Evolutionary conservation across 2,113 vertebrate genomes (phyloP), one percentile per base, ranked within the genome.

Genomic region (Siniperca knerii): DNA sequence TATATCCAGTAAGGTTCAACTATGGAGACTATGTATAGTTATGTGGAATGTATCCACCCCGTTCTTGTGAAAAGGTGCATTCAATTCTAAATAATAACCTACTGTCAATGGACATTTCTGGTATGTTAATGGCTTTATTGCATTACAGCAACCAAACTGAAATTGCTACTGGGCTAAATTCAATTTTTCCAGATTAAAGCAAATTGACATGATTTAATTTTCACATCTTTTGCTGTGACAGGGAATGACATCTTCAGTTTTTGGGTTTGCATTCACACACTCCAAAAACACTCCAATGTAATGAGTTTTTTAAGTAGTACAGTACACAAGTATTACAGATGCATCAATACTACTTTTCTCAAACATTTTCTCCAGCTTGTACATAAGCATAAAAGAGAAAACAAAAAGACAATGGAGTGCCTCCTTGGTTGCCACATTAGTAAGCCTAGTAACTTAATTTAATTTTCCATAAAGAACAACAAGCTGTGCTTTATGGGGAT

Each of bases 101-200:
- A 16, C 72, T 89, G 80, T 91, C 64, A 42, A 20, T 35, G 52
- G 75, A 66, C 61, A 82, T 77, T 85, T 85, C 69, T 88, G 88
- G 85, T 90, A 91, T 93, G 87, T 90, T 93, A 94, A 95, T 90
- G 58, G 65, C 40, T 88, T 94, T 87, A 95, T 94, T 94, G 54
- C 71, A 91, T 95, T 89, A 93, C 57, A 82, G 52, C 42, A 57
- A 81, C 76, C 65, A 85, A 87, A 81, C 83, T 66, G 44, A n/a
- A 46, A 82, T 64, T 33, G n/a, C 40, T 21, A 4, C 52, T 25
- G n/a, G 69, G 8, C 20, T 46, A 87, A 58, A 88, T 84, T 87
- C 29, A 25, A 76, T 89, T 80, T 82, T 40, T 74, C 60, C 13
- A 74, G 29, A 64, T 75, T 18, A 69, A 84, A 74, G 35, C 61